Conservation (phyloP, 2,888 invertebrate species). For the Conops quadrifasciatus region DNA sequence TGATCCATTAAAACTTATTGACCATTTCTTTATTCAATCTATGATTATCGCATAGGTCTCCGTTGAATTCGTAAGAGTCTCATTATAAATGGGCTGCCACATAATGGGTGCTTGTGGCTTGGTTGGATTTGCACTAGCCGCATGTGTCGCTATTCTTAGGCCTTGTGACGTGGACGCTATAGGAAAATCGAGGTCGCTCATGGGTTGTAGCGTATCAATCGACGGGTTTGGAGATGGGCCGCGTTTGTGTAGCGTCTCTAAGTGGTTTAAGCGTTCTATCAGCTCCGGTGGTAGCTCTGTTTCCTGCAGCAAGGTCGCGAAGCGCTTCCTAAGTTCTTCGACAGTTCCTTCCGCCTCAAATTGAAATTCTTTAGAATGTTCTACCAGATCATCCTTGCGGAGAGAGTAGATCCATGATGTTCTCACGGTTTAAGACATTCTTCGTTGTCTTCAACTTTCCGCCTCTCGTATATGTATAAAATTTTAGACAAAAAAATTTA, state of each 20-base stretch:
- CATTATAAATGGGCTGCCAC: not conserved
- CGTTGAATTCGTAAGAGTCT: not conserved
- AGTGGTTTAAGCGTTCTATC: not conserved
- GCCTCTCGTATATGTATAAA: no score
- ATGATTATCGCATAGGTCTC: not conserved
- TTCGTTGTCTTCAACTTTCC: no score
- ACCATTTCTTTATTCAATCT: not conserved
- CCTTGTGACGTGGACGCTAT: not conserved
- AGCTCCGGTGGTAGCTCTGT: not conserved
- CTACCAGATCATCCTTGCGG: not conserved
- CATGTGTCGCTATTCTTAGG: not conserved
- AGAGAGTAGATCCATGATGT: not conserved
- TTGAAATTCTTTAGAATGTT: not conserved
- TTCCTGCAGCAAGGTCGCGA: not conserved
- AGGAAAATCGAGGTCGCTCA: not conserved
- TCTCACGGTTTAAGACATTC: not conserved
- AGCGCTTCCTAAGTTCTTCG: not conserved
- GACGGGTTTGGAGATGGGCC: not conserved
- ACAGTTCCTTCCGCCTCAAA: not conserved
- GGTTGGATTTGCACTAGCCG: not conserved
- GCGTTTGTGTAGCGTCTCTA: not conserved
- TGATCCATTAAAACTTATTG: not conserved
- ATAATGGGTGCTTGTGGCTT: not conserved
- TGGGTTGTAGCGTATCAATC: not conserved
- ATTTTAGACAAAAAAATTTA: no score